phyloP scores from a whole-genome alignment of 37 sponge, comb jelly and placozoan species.

The Geodia barretti region DNA sequence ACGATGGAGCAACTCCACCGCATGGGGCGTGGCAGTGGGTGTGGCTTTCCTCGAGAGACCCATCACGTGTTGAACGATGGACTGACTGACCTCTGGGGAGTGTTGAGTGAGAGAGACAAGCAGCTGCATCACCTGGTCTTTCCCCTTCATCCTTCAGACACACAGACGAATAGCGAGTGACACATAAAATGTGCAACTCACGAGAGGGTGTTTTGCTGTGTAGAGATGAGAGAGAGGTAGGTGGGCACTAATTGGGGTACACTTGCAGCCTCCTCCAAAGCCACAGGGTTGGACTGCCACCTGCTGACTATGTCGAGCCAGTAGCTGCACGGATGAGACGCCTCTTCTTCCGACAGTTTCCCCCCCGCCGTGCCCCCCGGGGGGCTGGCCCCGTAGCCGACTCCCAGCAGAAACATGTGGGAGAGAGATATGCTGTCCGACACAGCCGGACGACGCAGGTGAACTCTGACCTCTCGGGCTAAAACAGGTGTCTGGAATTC shows the following conservation, averaged over 20 bases:
- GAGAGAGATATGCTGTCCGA: slow-evolving; percentile 35
- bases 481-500: slow-evolving; percentile 22
- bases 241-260: slow-evolving; percentile 34
- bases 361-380: neutral
- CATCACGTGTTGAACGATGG: slow-evolving; percentile 33
- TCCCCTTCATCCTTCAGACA: too few species aligned
- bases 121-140: too few species aligned
- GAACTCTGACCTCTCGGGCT: slow-evolving; percentile 31
- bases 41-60: slow-evolving; percentile 19
- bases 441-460: slow-evolving; percentile 25
- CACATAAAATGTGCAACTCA: neutral
- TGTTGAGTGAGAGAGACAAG: slow-evolving; percentile 2
- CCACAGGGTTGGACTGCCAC: slow-evolving; percentile 29
- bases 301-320: slow-evolving; percentile 50
- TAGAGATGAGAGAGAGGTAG: slow-evolving; percentile 42
- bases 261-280: neutral
- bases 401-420: slow-evolving; percentile 37
- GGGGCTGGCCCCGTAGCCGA: slow-evolving; percentile 14
- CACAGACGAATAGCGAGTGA: neutral
- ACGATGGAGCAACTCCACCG: slow-evolving; percentile 13
- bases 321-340: slow-evolving; percentile 8
- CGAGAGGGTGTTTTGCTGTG: slow-evolving; percentile 10
- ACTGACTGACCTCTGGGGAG: slow-evolving; percentile 26
- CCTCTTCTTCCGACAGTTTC: neutral
- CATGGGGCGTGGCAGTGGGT: neutral